phyloP scores from a whole-genome alignment of 1,140 invertebrate species.

The Hesperophylax magnus region DNA sequence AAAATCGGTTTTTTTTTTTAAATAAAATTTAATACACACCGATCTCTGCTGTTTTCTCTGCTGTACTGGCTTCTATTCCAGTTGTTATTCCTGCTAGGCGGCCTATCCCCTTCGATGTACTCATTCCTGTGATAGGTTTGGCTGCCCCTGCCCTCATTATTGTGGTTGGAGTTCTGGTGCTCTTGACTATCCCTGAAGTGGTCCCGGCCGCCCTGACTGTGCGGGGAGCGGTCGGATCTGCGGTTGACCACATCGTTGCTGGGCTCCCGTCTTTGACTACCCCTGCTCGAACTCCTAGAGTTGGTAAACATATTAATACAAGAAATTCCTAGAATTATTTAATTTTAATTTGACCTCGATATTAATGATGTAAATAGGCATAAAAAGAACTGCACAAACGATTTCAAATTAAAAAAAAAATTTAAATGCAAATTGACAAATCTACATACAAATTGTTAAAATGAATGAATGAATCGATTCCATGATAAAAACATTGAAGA shows the following conservation, averaged over 20 bases:
- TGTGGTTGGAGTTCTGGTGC: slow-evolving; percentile 20
- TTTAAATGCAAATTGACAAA: too few relatives aligned
- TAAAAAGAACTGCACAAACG: too few relatives aligned
- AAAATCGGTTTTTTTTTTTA: too few relatives aligned
- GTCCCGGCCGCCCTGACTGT: slow-evolving; percentile 48
- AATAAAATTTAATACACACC: slow-evolving; percentile 20
- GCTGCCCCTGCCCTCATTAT: slow-evolving; percentile 32
- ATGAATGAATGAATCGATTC: too few relatives aligned
- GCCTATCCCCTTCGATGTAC: slow-evolving; percentile 45
- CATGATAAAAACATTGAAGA: too few relatives aligned
- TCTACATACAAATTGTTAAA: too few relatives aligned
- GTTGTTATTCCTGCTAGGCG: slow-evolving; percentile 43
- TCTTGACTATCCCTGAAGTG: slow-evolving; percentile 51
- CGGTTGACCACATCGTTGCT: slow-evolving; percentile 40
- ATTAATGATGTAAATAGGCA: too few relatives aligned
- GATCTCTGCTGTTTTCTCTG: slow-evolving; percentile 55
- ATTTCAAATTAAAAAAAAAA: too few relatives aligned
- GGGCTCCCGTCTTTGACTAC: slow-evolving; percentile 47
- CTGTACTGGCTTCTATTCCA: slow-evolving; percentile 48
- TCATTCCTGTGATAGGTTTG: slow-evolving; percentile 39
- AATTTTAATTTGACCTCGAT: too few relatives aligned
- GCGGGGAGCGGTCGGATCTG: slow-evolving; percentile 50
- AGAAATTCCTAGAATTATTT: background rate
- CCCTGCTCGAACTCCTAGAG: slow-evolving; percentile 52
- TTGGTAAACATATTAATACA: slow-evolving; percentile 6